Evolutionary conservation across 2,797 vertebrate species (phyloP).

Genomic region (Anguilla anguilla): DNA sequence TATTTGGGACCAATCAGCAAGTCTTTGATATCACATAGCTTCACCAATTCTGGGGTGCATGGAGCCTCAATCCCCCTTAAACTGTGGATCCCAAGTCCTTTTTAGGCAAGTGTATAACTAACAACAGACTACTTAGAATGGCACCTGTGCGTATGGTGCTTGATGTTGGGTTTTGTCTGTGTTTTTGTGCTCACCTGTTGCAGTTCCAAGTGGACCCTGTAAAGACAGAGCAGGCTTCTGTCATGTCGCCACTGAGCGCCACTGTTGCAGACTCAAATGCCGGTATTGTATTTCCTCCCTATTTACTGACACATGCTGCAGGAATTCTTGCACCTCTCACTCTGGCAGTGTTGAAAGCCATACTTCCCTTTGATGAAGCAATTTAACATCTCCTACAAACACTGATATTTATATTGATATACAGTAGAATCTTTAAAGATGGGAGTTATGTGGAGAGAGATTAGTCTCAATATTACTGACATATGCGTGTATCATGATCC

Average conservation of each 20-base stretch:
- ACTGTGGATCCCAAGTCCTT: neutral
- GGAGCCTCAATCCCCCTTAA: neutral
- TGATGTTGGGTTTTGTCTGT: neutral
- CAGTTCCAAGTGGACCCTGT: conserved; percentile 66
- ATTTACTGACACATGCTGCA: neutral
- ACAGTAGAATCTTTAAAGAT: neutral
- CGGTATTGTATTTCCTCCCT: conserved; percentile 68
- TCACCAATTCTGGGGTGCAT: neutral
- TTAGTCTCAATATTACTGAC: no score
- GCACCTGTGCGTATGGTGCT: neutral
- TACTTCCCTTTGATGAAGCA: neutral
- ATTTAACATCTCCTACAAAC: neutral
- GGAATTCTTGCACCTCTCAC: neutral
- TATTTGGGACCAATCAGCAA: neutral
- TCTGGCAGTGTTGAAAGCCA: neutral
- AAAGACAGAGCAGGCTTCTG: conserved; percentile 60
- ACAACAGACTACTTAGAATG: neutral
- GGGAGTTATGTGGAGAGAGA: no score
- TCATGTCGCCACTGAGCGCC: conserved; percentile 59
- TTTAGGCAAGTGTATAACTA: neutral
- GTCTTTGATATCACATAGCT: neutral
- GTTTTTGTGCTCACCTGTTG: conserved; percentile 33
- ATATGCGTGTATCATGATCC: no score
- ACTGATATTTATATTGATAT: neutral
- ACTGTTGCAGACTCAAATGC: conserved; percentile 55